Evolutionary conservation across 2,797 vertebrate species (phyloP).

Genomic region (Bradypodion ventrale): DNA sequence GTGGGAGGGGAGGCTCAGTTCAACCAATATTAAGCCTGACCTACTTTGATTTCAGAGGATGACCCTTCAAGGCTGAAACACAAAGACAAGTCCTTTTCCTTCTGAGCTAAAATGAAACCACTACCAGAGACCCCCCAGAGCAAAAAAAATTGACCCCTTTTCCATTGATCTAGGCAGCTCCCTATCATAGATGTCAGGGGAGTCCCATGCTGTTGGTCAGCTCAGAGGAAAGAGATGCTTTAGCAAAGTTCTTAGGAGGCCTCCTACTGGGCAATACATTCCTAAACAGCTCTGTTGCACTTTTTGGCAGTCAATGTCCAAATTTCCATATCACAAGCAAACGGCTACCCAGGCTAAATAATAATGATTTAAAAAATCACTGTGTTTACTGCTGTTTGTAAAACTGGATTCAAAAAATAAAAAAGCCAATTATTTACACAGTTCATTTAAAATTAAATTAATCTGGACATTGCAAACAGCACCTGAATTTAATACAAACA

Average conservation of each 20-base stretch:
- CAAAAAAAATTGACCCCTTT: slow-evolving; percentile 4
- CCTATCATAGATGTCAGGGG: not conserved
- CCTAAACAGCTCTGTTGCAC: not conserved
- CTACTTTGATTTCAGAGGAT: slow-evolving; percentile 28
- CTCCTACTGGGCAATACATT: not conserved
- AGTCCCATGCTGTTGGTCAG: not conserved
- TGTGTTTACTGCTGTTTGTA: not conserved
- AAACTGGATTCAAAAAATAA: not conserved
- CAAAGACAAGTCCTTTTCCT: slow-evolving; percentile 27
- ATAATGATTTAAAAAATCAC: not conserved
- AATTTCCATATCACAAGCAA: not conserved
- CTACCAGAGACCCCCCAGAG: slow-evolving; percentile 13
- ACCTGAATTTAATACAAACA: not conserved
- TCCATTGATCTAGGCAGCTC: slow-evolving; percentile 4
- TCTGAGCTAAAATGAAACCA: slow-evolving; percentile 21
- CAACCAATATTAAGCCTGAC: not conserved
- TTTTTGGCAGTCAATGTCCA: not conserved
- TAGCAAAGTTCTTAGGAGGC: not conserved
- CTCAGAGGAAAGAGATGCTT: not conserved
- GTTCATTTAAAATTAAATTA: not conserved
- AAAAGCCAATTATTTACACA: not conserved
- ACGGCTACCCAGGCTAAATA: not conserved
- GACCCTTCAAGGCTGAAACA: not conserved
- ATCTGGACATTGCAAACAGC: not conserved
- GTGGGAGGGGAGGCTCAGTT: not conserved